Percentiles rank a stretch among this genome's conserved stretches.
phyloP scores from a whole-genome alignment of 2,113 vertebrate genomes.

The Cyrtonyx montezumae region DNA sequence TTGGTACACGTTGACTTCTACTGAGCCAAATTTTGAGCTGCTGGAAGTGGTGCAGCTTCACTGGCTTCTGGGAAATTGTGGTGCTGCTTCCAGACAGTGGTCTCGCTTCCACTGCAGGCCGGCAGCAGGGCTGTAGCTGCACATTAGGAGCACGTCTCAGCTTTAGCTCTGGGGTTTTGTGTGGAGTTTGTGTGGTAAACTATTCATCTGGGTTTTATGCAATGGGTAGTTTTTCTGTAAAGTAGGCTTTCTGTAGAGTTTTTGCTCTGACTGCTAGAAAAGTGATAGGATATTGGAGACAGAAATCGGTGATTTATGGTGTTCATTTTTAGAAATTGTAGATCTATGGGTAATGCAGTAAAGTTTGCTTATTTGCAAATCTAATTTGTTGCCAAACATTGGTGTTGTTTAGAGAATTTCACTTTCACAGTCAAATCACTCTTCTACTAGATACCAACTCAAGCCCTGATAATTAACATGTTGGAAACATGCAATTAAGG shows the following conservation, averaged over 20 bases:
- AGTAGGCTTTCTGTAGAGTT: neutral
- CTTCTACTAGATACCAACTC: neutral
- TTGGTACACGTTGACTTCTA: neutral
- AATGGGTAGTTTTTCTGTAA: neutral
- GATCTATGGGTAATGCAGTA: neutral
- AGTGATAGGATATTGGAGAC: neutral
- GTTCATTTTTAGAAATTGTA: constrained; percentile 3
- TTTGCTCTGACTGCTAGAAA: neutral
- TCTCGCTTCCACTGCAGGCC: neutral
- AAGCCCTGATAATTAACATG: constrained; percentile 59
- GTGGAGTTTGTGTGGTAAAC: neutral
- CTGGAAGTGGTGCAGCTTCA: neutral
- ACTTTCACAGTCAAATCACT: constrained; percentile 25
- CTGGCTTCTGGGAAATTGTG: neutral
- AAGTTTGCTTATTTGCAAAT: constrained; percentile 45
- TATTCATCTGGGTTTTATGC: neutral
- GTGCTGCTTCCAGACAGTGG: neutral
- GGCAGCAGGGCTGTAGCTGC: neutral
- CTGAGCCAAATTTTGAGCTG: neutral
- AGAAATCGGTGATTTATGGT: neutral
- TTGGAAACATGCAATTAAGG: constrained; percentile 65
- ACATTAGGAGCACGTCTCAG: neutral
- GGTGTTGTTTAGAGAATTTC: neutral
- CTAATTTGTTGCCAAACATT: constrained; percentile 36
- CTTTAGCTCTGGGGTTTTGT: neutral